Percentiles rank a stretch among this genome's conserved stretches.
These are phyloP conservation scores for Mesorhabditis spiculigera DNA, from an alignment of 2,888 invertebrate species.

Conservation along the genomic window DNA sequence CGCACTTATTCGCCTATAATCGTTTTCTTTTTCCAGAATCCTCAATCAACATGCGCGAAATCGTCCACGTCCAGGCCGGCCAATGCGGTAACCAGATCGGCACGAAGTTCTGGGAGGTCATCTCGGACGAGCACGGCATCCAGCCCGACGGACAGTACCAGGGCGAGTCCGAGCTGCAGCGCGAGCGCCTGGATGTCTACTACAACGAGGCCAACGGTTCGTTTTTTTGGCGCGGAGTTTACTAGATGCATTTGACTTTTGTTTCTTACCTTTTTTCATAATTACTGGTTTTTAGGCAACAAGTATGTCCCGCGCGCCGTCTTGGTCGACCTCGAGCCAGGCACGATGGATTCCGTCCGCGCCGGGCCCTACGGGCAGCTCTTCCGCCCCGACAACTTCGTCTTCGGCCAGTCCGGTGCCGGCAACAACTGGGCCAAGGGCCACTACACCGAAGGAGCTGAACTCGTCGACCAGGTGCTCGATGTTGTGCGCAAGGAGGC, in stretches of 20 bases:
- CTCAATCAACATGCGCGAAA: conserved; percentile 77
- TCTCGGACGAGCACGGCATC: conserved; percentile 73
- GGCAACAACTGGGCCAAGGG: no score
- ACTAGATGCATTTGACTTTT: no score
- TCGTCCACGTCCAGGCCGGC: conserved; percentile 89
- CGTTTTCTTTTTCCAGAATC: no score
- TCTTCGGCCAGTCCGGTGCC: conserved; percentile 68
- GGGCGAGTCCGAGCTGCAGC: conserved; percentile 39
- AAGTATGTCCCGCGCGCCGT: conserved; percentile 91
- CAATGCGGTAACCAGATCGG: conserved; percentile 90
- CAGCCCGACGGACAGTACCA: conserved; percentile 82
- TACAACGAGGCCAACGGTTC: conserved; percentile 62
- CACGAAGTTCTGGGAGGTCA: no score
- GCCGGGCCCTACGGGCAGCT: conserved; percentile 87
- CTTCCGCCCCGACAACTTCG: conserved; percentile 88
- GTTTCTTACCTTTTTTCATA: neutral
- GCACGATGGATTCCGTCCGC: conserved; percentile 92
- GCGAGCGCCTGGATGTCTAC: conserved; percentile 67
- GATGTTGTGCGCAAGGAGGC: conserved; percentile 69
- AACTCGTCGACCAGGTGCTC: conserved; percentile 66
- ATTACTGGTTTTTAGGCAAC: conserved; percentile 66
- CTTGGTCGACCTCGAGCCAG: conserved; percentile 88
- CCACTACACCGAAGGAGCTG: no score
- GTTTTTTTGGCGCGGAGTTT: no score
- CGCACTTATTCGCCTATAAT: no score